Base-by-base conservation (phyloP, 1,140 invertebrate genomes). In the Pogonognathellus flavescens region DNA sequence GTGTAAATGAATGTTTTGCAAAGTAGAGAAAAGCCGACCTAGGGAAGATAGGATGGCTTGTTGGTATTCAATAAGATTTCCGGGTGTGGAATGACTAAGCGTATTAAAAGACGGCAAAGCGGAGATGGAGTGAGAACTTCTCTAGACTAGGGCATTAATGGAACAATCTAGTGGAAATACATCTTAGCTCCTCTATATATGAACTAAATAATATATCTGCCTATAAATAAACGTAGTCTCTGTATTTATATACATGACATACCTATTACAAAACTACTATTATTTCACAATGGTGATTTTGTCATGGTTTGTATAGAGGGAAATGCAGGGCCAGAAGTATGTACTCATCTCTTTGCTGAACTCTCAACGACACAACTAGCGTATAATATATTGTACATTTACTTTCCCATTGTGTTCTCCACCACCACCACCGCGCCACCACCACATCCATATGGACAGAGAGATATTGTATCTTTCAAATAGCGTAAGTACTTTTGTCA, bases 31-130 rank as follows among this genome's bases (percentile, higher is more conserved):
- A 81, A 81, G 80, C 18, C 9, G 20, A 81, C 10, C 0, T 41
- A 20, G 41, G 22, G 16, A 25, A 57, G 50, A 41, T 14, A 57
- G 14, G 18, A 81, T 53, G 55, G 52, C 8, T 81, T 18, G 52
- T 81, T 81, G 80, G 50, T 81, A 81, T 81, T 81, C 80, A 81
- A 57, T 81, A 55, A 81, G 80, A 81, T 81, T 81, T 81, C 80
- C 80, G 80, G 50, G 22, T 55, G 55, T 55, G 80, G 80, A 81
- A 81, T 81, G 80, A 53, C 10, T 52, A 55, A 52, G 52, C 50
- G 55, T 81, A 81, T 81, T 81, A 81, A 81, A 81, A 55, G 80
- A 81, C 50, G 52, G 25, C 50, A 81, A 57, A 81, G 52, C 16
- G 55, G 50, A 81, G 50, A 81, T 81, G 80, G 20, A 53, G 50